Percentiles rank a stretch among this genome's conserved stretches.
Conservation (phyloP, 2,888 invertebrate genomes). For the Ormyrus pomaceus region DNA sequence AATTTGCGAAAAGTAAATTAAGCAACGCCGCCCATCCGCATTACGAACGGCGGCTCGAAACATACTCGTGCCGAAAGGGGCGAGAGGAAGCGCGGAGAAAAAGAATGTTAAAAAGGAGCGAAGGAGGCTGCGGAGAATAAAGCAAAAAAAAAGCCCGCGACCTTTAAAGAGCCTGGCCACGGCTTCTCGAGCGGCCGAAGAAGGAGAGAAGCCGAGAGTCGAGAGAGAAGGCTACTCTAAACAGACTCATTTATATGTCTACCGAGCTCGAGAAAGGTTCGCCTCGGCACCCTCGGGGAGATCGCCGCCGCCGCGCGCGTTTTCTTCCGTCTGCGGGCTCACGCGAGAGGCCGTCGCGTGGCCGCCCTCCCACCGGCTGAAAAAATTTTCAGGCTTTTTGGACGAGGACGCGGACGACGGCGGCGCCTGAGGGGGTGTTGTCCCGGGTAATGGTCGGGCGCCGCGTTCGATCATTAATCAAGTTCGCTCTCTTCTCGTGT, state of each 20-base stretch:
- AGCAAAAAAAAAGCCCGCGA: not conserved
- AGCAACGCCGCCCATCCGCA: not conserved
- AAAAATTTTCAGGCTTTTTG: slow-evolving; percentile 44
- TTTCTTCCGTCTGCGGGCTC: slow-evolving; percentile 8
- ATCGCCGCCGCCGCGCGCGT: not conserved
- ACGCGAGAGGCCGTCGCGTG: slow-evolving; percentile 17
- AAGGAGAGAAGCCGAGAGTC: not conserved
- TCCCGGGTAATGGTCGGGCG: slow-evolving; percentile 28
- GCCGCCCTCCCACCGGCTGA: not conserved
- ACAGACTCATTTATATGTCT: slow-evolving; percentile 52
- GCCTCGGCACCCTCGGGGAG: slow-evolving; percentile 14
- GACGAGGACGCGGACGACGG: not conserved
- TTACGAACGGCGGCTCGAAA: not conserved
- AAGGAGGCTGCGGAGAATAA: too few species aligned
- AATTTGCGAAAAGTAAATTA: slow-evolving; percentile 18
- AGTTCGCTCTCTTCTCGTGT: not conserved
- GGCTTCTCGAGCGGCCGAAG: slow-evolving; percentile 2
- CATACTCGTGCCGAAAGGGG: not conserved
- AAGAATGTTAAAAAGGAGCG: not conserved
- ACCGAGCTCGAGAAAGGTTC: slow-evolving; percentile 10
- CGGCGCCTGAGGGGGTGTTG: slow-evolving; percentile 17
- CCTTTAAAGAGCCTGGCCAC: slow-evolving; percentile 10
- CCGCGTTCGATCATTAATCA: slow-evolving; percentile 44
- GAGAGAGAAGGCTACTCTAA: slow-evolving; percentile 19
- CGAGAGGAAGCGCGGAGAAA: not conserved